Base-by-base conservation (phyloP, 2,113 vertebrate genomes). In the Rhizomys pruinosus region DNA sequence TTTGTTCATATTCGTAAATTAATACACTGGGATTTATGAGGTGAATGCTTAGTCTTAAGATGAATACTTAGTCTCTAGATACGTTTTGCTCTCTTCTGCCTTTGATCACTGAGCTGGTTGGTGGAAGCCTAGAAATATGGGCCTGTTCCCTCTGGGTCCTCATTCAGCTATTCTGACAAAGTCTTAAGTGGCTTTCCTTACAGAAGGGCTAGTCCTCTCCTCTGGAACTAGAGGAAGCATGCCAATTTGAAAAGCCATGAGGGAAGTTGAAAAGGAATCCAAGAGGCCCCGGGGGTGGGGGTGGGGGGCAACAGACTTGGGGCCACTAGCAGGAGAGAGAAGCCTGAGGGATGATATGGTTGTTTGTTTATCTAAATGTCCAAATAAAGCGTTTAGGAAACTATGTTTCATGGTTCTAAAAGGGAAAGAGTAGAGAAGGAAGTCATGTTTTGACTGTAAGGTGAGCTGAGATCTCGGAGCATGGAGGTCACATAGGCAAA, bases 341-440 rank as follows among this genome's bases (percentile, higher is more conserved):
- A 10, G 5, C 44, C 44, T 59, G 39, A 68, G 42, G 37, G 20
- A 29, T 71, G 39, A 73, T 3, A 0, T 13, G 34, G 11, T 44
- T 61, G 44, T 72, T 72, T 76, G n/a, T n/a, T n/a, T 92, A 22
- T 84, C 87, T 79, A 77, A 29, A 91, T 39, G 16, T 11, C 55
- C n/a, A 85, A 85, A 52, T 39, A 55, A 85, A 86, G 39, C 29
- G 25, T 47, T 77, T 44, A 44, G 37, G 68, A 89, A 84, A 92
- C 39, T 37, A 13, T 61, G n/a, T n/a, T 66, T 16, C 27, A 12
- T n/a, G 29, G 25, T 64, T 91, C 77, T 77, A 47, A 89, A 47
- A 71, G 15, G 44, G 37, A 73, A 87, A n/a, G 23, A 44, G 7
- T 61, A 11, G 10, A 34, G 7, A 5, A 12, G 27, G 10, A 55